Base-by-base conservation (phyloP, 2,113 vertebrate genomes). In the Vombatus ursinus region DNA sequence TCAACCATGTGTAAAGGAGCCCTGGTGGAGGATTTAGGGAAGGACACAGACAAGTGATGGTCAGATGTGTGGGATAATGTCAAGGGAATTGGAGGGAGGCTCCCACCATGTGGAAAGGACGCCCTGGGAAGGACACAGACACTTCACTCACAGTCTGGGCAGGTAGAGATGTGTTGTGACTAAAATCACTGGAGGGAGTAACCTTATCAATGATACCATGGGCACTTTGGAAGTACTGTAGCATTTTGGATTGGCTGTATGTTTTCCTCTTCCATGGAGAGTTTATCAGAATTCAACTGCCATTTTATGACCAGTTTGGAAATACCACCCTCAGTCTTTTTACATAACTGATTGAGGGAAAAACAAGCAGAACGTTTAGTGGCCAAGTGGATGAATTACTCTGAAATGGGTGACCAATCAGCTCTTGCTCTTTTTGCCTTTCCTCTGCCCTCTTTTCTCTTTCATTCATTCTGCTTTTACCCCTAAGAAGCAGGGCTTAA, bases 21-120 rank as follows among this genome's bases (percentile, higher is more conserved):
- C 61, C 37, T 77, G 37, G 37, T 77, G 9, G 9, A 57, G 16
- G 14, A n/a, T 77, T 14, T n/a, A 77, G 37, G 37, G n/a, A 37
- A 77, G 37, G 31, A 77, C 14, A n/a, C 16, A 14, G 37, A 37
- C 16, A n/a, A 77, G 5, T n/a, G 37, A n/a, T 77, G 61, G 61
- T 19, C 6, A 11, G 5, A n/a, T n/a, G n/a, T n/a, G 8, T 37
- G 61, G 11, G 0, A 6, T 5, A 19, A 16, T n/a, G 1, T 68
- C 61, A 68, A n/a, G 61, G 37, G 11, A 77, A n/a, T n/a, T n/a
- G 37, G 61, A 19, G 37, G 14, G 19, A n/a, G 37, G 9, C 14
- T 22, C 14, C 14, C 12, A 14, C 31, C 54, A 57, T 23, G 2
- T 57, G 54, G 54, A 57, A 57, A 57, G 57, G 57, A 61, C 2